Base-by-base conservation (phyloP, 1,140 invertebrate species). In the Sarcophaga peregrina region DNA sequence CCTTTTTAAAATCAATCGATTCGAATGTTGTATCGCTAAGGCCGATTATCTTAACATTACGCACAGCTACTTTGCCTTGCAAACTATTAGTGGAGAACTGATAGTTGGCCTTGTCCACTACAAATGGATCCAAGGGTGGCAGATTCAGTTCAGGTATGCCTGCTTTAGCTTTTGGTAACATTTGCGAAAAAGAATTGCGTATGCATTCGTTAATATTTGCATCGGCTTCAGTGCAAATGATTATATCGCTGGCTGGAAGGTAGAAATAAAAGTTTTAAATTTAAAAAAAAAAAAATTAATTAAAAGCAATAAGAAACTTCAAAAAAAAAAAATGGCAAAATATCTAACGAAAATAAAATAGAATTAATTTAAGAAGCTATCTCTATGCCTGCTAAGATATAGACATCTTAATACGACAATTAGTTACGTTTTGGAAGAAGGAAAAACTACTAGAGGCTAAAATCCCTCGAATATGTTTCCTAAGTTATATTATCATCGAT, bases 171-270 rank as follows among this genome's bases (percentile, higher is more conserved):
- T 86, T 85, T 82, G 88, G 85, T 73, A 86, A 84, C 80, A 90
- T 68, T 78, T 86, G 54, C 78, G 89, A 85, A 25, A 90, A 85
- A 50, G 85, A 87, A 83, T 88, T 85, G 47, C 85, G 86, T 7
- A 90, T 86, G 83, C 89, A 90, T 80, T 88, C 86, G 83, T 86
- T 90, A 25, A 90, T 86, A 50, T 87, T 85, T 46, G 82, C 83
- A 84, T 90, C 87, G 47, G 82, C 50, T 46, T 85, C 83, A 17
- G 81, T 83, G n/a, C 89, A 90, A 9, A 87, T 87, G 15, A 86
- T 85, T 54, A 90, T 87, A 83, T 85, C 86, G 46, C 68, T 84
- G 25, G 89, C 89, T 90, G 75, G 74, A 78, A 52, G 17, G 46
- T 37, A 76, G 47, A n/a, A 47, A 74, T 46, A 8, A 74, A 46